Conservation (phyloP, 2,113 vertebrate genomes). For the Podocnemis expansa region DNA sequence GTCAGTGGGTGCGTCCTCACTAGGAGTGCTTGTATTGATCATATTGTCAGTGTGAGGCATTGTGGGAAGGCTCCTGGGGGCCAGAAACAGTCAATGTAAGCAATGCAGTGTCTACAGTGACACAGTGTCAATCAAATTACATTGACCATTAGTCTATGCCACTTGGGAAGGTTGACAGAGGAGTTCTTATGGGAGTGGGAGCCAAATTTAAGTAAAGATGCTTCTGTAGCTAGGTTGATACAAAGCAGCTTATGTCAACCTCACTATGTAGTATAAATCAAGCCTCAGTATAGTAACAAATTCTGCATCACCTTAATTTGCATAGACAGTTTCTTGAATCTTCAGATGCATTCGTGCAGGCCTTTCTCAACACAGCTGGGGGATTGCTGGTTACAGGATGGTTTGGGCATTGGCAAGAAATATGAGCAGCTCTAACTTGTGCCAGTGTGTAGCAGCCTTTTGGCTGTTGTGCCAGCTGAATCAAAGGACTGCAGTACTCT, state of each 20-base stretch:
- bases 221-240: neutral
- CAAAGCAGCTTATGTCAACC: neutral
- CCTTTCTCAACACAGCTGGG: neutral
- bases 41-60: neutral
- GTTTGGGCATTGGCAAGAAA: neutral
- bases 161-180: neutral
- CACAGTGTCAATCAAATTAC: neutral
- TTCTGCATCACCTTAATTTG: fast-evolving
- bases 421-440: neutral
- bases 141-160: neutral
- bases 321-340: neutral
- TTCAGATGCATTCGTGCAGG: neutral
- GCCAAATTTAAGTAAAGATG: neutral
- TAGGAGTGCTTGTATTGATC: neutral
- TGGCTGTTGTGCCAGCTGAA: neutral
- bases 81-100: neutral
- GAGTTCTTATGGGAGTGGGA: neutral
- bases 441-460: neutral
- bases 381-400: neutral
- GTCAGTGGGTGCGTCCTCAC: neutral
- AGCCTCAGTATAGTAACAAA: neutral
- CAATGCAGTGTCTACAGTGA: neutral
- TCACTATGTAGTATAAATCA: neutral
- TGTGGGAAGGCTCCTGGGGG: neutral
- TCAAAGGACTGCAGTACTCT: fast-evolving